Base-by-base conservation (phyloP, 2,113 vertebrate species). In the Calidris pygmaea region DNA sequence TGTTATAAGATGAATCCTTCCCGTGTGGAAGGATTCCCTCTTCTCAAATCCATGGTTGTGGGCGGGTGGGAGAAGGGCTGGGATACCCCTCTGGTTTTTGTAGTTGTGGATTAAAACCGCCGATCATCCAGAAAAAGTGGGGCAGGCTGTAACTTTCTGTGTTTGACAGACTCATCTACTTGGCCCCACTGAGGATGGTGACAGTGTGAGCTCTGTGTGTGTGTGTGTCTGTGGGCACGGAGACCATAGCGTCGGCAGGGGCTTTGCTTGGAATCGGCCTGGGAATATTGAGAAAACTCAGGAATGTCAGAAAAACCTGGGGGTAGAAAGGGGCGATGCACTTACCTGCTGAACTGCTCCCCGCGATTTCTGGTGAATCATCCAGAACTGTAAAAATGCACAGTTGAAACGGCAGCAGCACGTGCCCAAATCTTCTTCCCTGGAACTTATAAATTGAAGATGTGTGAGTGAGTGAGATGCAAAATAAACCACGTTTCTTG, bases 181-280 rank as follows among this genome's bases (percentile, higher is more conserved):
- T 60, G 66, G 62, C 56, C 27, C 23, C 5, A 0, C 20, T 1
- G 5, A 7, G 43, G 30, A 20, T 76, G 67, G 39, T 52, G n/a
- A 17, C 37, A 34, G 21, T 5, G 0, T 22, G 60, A 22, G 56
- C 34, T 22, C 27, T 78, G 67, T 35, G 13, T 22, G 26, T 66
- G 14, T 53, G 37, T 0, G 0, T 29, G 32, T 32, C 39, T 20
- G 16, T 24, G 58, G 79, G 47, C 39, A 3, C 35, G 63, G 30
- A 30, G 59, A 6, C 30, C 6, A 0, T 10, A 3, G 62, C 6
- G 13, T 37, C 0, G 2, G 5, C 45, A 7, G 39, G 30, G 67
- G 34, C 45, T 92, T 80, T 66, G 24, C 74, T 62, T 94, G 65
- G 52, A 75, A 37, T 30, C 37, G 47, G 14, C 6, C 35, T 39